Evolutionary conservation across 2,797 vertebrate genomes (phyloP), one percentile per base, ranked within the genome.

Genomic region (Thaleichthys pacificus): DNA sequence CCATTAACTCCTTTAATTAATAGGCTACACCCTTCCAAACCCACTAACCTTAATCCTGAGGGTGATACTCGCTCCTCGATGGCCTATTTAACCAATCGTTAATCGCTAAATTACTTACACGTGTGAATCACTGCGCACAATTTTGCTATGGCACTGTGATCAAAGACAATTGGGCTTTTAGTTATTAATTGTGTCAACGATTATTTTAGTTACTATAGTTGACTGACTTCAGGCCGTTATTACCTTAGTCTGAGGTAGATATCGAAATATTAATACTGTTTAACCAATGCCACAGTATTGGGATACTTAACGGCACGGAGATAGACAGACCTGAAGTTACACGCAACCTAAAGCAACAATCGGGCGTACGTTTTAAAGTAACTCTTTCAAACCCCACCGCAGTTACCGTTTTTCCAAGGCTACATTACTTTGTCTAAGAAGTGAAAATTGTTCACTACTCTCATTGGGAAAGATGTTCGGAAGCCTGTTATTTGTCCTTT

Each of bases 391-490:
- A 14, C 42, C 9, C 42, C 12, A 47, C 42, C 3, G 12, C 42
- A 47, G 42, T 47, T 47, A 47, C 3, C 51, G 15, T n/a, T n/a
- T 56, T 17, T 56, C 19, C 19, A n/a, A 17, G 7, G 19, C 51
- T 56, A 56, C 51, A 19, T 56, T 56, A 5, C 17, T 8, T 56
- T 56, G 4, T 17, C 1, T n/a, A 56, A 56, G 19, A 56, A 17
- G 51, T 56, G 15, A 56, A n/a, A n/a, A 5, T n/a, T 56, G 51
- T 56, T n/a, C 15, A 51, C 12, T 35, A 4, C 1, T 21, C 12
- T 22, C 26, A 6, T 63, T 7, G 58, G 65, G 64, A 61, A 17
- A 3, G 66, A 91, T 91, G 89, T 77, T 80, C 21, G n/a, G 9
- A 72, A 61, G 51, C 63, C 73, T 91, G 76, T 66, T 89, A 22